These are phyloP conservation scores for Acanthosepion esculentum DNA, from an alignment of 2,888 invertebrate species.

Conservation along the genomic window DNA sequence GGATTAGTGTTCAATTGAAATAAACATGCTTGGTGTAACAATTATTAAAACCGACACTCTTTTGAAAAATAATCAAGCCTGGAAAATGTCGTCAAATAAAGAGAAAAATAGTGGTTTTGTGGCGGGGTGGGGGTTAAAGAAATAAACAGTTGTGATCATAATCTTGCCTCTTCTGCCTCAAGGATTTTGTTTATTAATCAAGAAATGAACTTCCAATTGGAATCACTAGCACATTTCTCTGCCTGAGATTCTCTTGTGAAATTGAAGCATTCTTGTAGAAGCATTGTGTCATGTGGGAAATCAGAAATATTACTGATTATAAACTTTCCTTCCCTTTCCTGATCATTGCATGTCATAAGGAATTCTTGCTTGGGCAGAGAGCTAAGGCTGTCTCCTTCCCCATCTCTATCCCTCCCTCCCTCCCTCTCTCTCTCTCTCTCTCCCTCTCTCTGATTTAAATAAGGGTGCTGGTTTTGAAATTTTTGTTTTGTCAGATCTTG, in stretches of 20 bases:
- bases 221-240: background rate
- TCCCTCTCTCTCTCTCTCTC: background rate
- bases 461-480: no score
- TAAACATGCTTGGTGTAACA: background rate
- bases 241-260: background rate
- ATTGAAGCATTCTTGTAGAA: background rate
- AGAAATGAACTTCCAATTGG: background rate
- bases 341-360: background rate
- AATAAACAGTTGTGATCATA: background rate
- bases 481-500: no score
- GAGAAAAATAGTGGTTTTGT: no score
- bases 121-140: no score
- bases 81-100: no score
- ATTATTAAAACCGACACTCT: background rate
- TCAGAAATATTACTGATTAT: background rate
- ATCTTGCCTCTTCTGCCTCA: background rate
- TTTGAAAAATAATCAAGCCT: background rate
- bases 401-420: background rate
- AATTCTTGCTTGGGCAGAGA: background rate
- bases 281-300: slow-evolving; percentile 5
- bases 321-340: background rate
- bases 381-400: no score
- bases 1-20: background rate
- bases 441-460: background rate
- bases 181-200: slow-evolving; percentile 33